phyloP scores from a whole-genome alignment of 2,888 invertebrate species.

The Agrochola macilenta region DNA sequence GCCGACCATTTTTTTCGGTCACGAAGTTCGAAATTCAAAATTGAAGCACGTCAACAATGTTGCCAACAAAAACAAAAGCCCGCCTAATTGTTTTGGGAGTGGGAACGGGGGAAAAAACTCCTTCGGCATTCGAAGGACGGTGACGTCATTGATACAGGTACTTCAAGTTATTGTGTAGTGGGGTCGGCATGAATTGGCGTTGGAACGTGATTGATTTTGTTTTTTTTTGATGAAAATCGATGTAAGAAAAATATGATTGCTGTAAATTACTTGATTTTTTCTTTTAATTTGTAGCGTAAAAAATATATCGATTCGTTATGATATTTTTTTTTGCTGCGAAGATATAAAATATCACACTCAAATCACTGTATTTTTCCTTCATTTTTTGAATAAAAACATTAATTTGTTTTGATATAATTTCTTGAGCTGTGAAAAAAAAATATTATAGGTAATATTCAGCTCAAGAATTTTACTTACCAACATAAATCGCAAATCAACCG shows the following conservation, averaged over 20 bases:
- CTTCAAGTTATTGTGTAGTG: conserved; percentile 72
- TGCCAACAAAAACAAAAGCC: conserved; percentile 81
- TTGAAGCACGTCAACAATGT: conserved; percentile 72
- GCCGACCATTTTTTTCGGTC: conserved; percentile 58
- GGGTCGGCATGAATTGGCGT: conserved; percentile 71
- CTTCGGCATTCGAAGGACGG: conserved; percentile 85
- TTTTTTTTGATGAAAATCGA: background rate
- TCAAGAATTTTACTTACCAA: background rate
- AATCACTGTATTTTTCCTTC: background rate
- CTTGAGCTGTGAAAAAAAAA: background rate
- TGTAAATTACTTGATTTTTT: conserved; percentile 8
- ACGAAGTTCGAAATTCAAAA: conserved; percentile 66
- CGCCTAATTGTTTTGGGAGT: conserved; percentile 82
- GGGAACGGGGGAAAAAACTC: conserved; percentile 77
- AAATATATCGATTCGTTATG: conserved; percentile 1
- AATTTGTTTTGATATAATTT: background rate
- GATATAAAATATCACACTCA: background rate
- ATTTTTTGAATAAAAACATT: conserved; percentile 1
- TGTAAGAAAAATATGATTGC: background rate
- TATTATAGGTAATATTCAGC: background rate
- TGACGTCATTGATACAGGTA: conserved; percentile 85
- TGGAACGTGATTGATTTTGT: conserved; percentile 19
- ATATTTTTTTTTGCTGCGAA: no score
- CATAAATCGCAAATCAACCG: conserved; percentile 15
- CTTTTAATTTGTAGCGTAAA: background rate